Base-by-base conservation (phyloP, 2,113 vertebrate species). In the Ptychochromis oligacanthus region DNA sequence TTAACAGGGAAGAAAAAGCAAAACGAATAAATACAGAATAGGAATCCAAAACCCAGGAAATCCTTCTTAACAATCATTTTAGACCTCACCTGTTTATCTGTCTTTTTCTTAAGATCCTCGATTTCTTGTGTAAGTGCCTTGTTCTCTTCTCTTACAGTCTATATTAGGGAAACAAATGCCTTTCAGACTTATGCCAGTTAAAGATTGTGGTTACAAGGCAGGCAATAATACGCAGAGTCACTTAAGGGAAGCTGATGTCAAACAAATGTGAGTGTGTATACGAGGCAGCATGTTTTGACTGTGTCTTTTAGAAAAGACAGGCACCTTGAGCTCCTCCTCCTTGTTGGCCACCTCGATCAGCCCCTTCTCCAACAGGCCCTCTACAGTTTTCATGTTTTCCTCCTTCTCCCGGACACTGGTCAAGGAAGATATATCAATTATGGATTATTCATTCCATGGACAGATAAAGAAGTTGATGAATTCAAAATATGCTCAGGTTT, bases 331-430 rank as follows among this genome's bases (percentile, higher is more conserved):
- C 59, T 97, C 96, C n/a, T 98, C 97, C 77, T 98, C 97, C 89
- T 98, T 99, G 88, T 98, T 98, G 82, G 98, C 98, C 95, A 99
- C 95, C 92, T 99, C 95, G 85, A 99, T 99, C 76, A 99, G 95
- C 74, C 97, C 97, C 81, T 97, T 93, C 91, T 99, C 97, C 82
- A 99, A 95, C 79, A 99, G 94, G 81, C 94, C 95, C 93, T 99
- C 97, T 34, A 98, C 96, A 0, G 97, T 98, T 94, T 96, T 98
- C 86, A 99, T 96, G 92, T 98, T 99, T 75, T 98, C 97, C 77
- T 98, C 97, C 60, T 95, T 97, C 88, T 99, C 97, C 86, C 95
- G 95, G 89, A 93, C 91, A 87, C 98, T 96, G 62, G 40, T 40
- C 58, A 89, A 61, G 31, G 77, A 60, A 54, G 18, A 84, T 61